A percentile compares a stretch with the other conserved stretches of the same genome.
phyloP scores from a whole-genome alignment of 2,888 invertebrate genomes.

The Campoletis raptor region DNA sequence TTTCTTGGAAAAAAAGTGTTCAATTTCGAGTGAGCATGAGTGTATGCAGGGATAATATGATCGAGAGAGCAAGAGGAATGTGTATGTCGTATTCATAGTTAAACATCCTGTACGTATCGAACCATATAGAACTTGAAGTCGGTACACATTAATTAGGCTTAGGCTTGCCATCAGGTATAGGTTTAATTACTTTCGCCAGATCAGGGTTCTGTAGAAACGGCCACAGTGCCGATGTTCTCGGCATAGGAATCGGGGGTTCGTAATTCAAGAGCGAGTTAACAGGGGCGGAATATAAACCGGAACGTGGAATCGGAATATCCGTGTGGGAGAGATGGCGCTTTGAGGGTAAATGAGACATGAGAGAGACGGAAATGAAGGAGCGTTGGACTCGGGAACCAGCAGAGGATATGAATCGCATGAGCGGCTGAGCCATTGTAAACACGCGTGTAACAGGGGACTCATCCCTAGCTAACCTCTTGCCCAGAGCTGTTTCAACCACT shows the following conservation, averaged over 20 bases:
- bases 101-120: constrained; percentile 7
- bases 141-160: constrained; percentile 84
- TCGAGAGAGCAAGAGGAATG: neutral
- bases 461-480: constrained; percentile 75
- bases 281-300: constrained; percentile 58
- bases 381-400: constrained; percentile 56
- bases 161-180: constrained; percentile 78
- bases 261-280: constrained; percentile 37
- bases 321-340: constrained; percentile 28
- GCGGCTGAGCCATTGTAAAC: constrained; percentile 83
- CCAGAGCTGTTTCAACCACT: constrained; percentile 68
- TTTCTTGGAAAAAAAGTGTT: neutral
- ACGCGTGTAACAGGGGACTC: constrained; percentile 82
- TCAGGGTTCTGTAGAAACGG: constrained; percentile 73
- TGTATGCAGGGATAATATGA: neutral
- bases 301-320: constrained; percentile 32
- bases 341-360: constrained; percentile 19
- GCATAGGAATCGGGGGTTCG: constrained; percentile 11
- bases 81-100: constrained; percentile 8
- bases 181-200: constrained; percentile 84
- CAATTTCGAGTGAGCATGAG: neutral
- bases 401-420: constrained; percentile 81
- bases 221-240: constrained; percentile 59
- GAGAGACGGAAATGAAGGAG: constrained; percentile 40
- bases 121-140: constrained; percentile 63